phyloP scores from a whole-genome alignment of 2,888 invertebrate genomes.

The Frankliniella intonsa region DNA sequence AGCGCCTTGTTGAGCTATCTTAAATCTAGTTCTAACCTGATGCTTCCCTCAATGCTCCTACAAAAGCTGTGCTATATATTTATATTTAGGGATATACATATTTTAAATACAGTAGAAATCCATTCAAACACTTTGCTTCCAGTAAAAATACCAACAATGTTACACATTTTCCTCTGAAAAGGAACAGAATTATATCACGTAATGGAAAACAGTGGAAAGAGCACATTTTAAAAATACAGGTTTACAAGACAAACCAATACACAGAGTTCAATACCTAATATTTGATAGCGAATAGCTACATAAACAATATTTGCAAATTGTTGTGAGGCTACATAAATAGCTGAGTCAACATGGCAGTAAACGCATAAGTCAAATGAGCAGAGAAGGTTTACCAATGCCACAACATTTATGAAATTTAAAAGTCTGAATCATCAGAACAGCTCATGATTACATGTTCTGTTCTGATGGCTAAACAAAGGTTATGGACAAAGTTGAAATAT shows the following conservation, averaged over 20 bases:
- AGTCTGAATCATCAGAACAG: background rate
- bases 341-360: conserved; percentile 19
- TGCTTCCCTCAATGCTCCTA: conserved; percentile 8
- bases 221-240: conserved; percentile 4
- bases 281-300: conserved; percentile 5
- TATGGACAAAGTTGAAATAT: background rate
- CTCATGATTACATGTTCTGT: too few relatives aligned
- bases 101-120: conserved; percentile 7
- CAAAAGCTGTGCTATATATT: conserved; percentile 20
- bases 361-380: conserved; percentile 14
- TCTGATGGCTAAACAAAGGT: background rate
- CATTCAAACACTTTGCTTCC: background rate
- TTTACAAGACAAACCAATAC: background rate
- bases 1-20: background rate
- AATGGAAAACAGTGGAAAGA: conserved; percentile 25
- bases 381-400: conserved; percentile 5
- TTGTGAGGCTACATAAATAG: background rate
- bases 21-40: background rate
- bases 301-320: background rate
- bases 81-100: background rate
- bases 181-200: conserved; percentile 10
- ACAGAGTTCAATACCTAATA: conserved; percentile 18
- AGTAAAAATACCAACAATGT: conserved; percentile 17
- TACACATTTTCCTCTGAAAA: background rate
- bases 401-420: background rate